phyloP scores from a whole-genome alignment of 2,888 invertebrate genomes.

The Crioceris asparagi region DNA sequence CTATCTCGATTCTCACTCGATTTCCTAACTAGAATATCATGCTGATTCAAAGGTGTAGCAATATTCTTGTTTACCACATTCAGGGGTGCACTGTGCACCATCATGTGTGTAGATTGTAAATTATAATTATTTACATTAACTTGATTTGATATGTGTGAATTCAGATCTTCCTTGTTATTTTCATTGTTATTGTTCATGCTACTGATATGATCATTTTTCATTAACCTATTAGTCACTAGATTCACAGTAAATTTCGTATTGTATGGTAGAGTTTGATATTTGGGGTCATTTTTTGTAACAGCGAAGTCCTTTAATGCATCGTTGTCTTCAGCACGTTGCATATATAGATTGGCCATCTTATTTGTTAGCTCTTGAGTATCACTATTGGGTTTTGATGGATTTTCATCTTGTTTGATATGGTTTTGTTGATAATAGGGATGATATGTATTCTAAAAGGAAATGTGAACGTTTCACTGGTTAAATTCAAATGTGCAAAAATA shows the following conservation, averaged over 20 bases:
- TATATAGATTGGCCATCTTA: conserved; percentile 26
- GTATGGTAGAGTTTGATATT: conserved; percentile 85
- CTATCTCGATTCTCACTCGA: conserved; percentile 19
- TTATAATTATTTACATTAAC: conserved; percentile 38
- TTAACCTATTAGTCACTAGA: conserved; percentile 36
- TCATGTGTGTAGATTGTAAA: conserved; percentile 37
- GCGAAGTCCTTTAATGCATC: conserved; percentile 58
- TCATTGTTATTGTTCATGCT: conserved; percentile 22
- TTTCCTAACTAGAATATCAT: conserved; percentile 31
- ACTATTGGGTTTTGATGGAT: conserved; percentile 23
- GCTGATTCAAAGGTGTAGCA: conserved; percentile 53
- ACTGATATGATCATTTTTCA: conserved; percentile 21
- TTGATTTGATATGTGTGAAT: conserved; percentile 23
- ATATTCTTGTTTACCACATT: conserved; percentile 53
- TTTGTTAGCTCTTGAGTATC: conserved; percentile 26
- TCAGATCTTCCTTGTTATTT: conserved; percentile 27
- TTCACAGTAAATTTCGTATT: conserved; percentile 72
- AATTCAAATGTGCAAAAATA: neutral
- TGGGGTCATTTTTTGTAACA: conserved; percentile 77
- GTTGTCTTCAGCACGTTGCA: conserved; percentile 20
- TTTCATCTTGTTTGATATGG: conserved; percentile 32
- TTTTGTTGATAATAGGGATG: conserved; percentile 33
- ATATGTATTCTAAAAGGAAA: conserved; percentile 33
- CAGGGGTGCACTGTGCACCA: conserved; percentile 46
- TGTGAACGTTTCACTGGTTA: neutral